Evolutionary conservation across 2,113 vertebrate genomes (phyloP).

Genomic region (Sturnira hondurensis): DNA sequence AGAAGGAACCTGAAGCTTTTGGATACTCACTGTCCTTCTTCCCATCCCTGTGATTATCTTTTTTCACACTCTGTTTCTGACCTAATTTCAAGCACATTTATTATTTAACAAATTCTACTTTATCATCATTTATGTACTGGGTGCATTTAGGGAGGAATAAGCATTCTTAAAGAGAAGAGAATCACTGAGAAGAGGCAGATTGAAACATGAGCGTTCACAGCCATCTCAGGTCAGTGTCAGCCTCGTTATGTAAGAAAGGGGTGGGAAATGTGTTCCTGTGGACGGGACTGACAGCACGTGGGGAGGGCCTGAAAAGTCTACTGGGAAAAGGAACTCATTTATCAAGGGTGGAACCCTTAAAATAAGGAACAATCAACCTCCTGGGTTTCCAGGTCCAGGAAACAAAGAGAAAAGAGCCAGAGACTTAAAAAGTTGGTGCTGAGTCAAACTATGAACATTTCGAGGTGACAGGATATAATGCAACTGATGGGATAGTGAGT

Average conservation of each 20-base stretch:
- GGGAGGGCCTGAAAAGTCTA: neutral
- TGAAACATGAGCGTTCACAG: neutral
- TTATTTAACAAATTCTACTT: neutral
- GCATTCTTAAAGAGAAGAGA: neutral
- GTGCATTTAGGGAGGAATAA: neutral
- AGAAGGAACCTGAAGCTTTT: neutral
- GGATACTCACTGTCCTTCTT: neutral
- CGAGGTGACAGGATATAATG: no score
- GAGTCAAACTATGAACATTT: neutral
- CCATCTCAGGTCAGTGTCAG: neutral
- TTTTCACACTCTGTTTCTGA: neutral
- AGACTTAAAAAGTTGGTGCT: neutral
- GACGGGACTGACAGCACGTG: rapidly evolving
- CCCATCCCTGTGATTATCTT: neutral
- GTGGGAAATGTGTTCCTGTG: neutral
- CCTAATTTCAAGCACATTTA: neutral
- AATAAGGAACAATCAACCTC: neutral
- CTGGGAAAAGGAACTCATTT: neutral
- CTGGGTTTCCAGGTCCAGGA: neutral
- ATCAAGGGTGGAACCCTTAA: neutral
- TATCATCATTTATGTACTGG: neutral
- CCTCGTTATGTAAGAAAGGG: neutral
- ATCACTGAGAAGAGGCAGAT: neutral
- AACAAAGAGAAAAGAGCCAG: neutral
- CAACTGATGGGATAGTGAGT: neutral